A percentile compares a stretch with the other conserved stretches of the same genome.
phyloP scores from a whole-genome alignment of 2,888 invertebrate species.

The Ellobium chinense region DNA sequence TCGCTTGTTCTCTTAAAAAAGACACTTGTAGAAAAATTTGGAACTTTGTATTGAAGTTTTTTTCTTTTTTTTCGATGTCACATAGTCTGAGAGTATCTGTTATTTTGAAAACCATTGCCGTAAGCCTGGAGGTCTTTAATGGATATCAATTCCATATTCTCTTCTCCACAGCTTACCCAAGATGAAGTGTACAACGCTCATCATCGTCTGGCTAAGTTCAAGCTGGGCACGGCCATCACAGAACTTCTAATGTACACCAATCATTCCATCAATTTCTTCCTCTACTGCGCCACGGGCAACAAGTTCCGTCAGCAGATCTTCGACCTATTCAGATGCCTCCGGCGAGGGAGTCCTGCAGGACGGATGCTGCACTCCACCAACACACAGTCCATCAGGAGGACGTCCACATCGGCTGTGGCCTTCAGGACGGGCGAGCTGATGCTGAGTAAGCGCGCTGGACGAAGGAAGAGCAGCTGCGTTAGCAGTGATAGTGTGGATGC shows the following conservation, averaged over 20 bases:
- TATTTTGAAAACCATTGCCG: too few species aligned
- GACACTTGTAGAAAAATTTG: too few species aligned
- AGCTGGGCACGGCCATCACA: slow-evolving; percentile 57
- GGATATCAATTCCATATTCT: too few species aligned
- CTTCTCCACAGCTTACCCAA: too few species aligned
- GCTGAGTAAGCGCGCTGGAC: background rate
- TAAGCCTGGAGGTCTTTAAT: too few species aligned
- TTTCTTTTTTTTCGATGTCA: too few species aligned
- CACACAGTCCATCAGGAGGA: background rate
- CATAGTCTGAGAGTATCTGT: too few species aligned
- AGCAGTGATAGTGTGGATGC: slow-evolving; percentile 15
- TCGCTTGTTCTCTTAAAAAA: too few species aligned
- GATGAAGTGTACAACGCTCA: too few species aligned
- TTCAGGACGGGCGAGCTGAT: background rate
- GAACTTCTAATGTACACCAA: slow-evolving; percentile 67
- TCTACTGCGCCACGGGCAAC: slow-evolving; percentile 70
- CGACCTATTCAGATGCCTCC: slow-evolving; percentile 27
- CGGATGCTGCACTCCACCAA: background rate
- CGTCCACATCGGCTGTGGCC: background rate
- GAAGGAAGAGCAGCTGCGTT: slow-evolving; percentile 11
- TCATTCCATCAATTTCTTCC: slow-evolving; percentile 71
- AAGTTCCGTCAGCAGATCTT: slow-evolving; percentile 66
- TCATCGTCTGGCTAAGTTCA: slow-evolving; percentile 51
- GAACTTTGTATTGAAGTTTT: too few species aligned
- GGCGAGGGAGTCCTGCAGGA: background rate